Evolutionary conservation across 1,140 invertebrate genomes (phyloP), one percentile per base, ranked within the genome.

Genomic region (Ostrea edulis): DNA sequence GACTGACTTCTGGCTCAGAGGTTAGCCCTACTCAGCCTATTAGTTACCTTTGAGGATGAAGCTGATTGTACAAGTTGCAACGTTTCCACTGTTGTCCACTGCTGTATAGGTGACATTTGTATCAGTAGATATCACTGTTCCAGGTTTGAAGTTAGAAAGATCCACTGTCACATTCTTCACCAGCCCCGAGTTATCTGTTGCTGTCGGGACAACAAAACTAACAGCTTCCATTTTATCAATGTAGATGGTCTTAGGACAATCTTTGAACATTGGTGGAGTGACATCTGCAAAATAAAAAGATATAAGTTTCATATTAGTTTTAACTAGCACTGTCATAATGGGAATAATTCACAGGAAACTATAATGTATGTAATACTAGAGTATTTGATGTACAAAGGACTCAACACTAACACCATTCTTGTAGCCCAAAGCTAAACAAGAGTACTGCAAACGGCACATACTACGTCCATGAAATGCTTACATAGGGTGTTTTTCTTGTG

Each of bases 71-170:
- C 89, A 90, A 20, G 29, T 82, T 20, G 81, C 85, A 2, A 2
- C 84, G n/a, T 88, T 90, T 9, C 87, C 87, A 86, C 81, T 62
- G 52, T 77, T 88, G 77, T 90, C 89, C 51, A 65, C 85, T 77
- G 89, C 86, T 52, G 22, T 81, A 35, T 88, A 90, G 7, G 20
- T 52, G 12, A 90, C 53, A 58, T 77, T 35, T 11, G 84, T 65
- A 82, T 90, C 86, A 20, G 29, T 22, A 29, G 71, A 85, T 2
- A 85, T 81, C 22, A 83, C 44, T 25, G 29, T 71, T 2, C 82
- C 81, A 29, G 62, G 29, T 68, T 68, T 51, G 11, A 82, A 55
- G 51, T 84, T 77, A 17, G 44, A 8, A 35, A 44, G 81, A 68
- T 7, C 12, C 8, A 88, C 65, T 9, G 17, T 77, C 8, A 86